Evolutionary conservation across 2,797 vertebrate genomes (phyloP), one percentile per base, ranked within the genome.

Genomic region (Neosilurus mollespiculum): DNA sequence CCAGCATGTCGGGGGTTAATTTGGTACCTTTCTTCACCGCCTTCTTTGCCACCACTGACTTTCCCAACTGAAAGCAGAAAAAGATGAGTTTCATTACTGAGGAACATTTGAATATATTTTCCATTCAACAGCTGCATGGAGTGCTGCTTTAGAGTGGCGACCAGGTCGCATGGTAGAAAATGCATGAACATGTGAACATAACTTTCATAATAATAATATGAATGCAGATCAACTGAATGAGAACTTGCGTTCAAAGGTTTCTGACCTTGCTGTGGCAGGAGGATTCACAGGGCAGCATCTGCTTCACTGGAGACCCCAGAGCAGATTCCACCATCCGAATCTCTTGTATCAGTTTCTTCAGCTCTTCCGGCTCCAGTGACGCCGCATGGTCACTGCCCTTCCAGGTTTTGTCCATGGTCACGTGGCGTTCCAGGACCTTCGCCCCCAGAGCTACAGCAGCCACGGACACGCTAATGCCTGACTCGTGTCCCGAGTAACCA

Each of bases 401-500:
- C 97, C 95, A 98, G 0, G 89, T 95, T 91, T 99, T 99, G 90
- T 99, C 94, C 14, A 98, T 87, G n/a, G 98, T 99, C 80, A 99
- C 89, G 0, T 99, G 98, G 9, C 98, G 96, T 88, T 99, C 98
- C 22, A 99, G 76, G 11, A 99, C 93, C 91, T 99, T 99, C 49
- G 97, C 97, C 65, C 98, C 98, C 89, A 99, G 89, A 30, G 97
- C 95, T 49, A 99, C 97, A 0, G 98, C 98, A 0, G 95, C 98
- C 81, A 99, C 90, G 0, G 97, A 96, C 90, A 99, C 95, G 0
- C 82, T 92, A 85, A 96, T 95, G 66, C 98, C 98, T 0, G 95
- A 94, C 91, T 99, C 98, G 0, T 99, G 98, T 22, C 98, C 98
- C 0, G 98, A 99, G 87, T 99, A 99, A 9, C 98, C 98, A 62